phyloP scores from a whole-genome alignment of 1,140 invertebrate genomes.

The Drosophila varians region DNA sequence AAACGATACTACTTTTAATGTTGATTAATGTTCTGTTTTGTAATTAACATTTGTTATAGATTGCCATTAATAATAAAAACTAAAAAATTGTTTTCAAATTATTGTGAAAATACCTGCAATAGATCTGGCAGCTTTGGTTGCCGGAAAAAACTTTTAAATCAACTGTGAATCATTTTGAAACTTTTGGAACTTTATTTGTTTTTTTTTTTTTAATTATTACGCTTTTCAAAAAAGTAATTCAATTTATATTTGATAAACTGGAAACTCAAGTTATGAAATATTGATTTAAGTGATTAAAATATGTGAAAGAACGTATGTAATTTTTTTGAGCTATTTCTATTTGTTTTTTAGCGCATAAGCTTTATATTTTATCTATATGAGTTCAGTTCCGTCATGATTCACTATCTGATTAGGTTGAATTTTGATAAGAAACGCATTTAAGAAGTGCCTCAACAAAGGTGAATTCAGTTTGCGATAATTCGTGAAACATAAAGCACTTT shows the following conservation, averaged over 20 bases:
- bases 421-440: background rate
- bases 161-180: too few relatives aligned
- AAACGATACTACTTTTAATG: slow-evolving; percentile 16
- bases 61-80: slow-evolving; percentile 17
- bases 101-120: background rate
- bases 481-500: background rate
- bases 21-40: slow-evolving; percentile 37
- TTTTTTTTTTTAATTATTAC: too few relatives aligned
- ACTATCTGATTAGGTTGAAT: slow-evolving; percentile 1
- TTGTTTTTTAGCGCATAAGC: background rate
- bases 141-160: background rate
- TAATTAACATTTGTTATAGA: slow-evolving; percentile 31
- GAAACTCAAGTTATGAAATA: too few relatives aligned
- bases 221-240: too few relatives aligned
- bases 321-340: too few relatives aligned
- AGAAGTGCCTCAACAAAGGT: background rate
- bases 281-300: too few relatives aligned
- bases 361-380: background rate
- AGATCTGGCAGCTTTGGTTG: background rate
- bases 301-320: too few relatives aligned
- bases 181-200: background rate
- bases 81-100: slow-evolving; percentile 20
- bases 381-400: slow-evolving; percentile 10
- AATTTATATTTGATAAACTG: too few relatives aligned
- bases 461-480: background rate